These are phyloP conservation scores for Ochlodes sylvanus DNA, from an alignment of 2,888 invertebrate genomes.

Conservation along the genomic window DNA sequence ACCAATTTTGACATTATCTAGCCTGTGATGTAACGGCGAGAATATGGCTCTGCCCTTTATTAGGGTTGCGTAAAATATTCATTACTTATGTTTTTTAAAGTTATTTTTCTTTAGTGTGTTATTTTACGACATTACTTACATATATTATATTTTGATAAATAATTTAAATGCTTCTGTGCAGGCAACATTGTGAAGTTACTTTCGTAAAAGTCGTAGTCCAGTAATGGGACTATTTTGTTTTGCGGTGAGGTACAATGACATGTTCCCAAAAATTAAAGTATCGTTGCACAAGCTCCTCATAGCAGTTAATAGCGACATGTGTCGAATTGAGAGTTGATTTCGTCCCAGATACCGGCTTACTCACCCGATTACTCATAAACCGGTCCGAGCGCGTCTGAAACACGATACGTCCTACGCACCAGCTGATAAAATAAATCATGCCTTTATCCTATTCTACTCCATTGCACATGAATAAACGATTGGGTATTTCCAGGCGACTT, in stretches of 20 bases:
- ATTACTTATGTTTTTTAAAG: too few species aligned
- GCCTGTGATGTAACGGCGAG: conserved; percentile 5
- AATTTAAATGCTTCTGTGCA: too few species aligned
- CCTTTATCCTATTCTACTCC: conserved; percentile 1
- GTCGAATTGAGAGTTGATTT: conserved; percentile 30
- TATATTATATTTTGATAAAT: too few species aligned
- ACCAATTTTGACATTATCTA: neutral
- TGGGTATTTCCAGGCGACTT: conserved; percentile 11
- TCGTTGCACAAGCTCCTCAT: too few species aligned
- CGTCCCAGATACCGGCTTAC: conserved; percentile 42
- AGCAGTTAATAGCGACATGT: neutral
- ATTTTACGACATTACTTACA: too few species aligned
- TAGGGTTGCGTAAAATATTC: neutral
- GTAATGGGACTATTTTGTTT: too few species aligned
- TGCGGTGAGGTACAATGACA: too few species aligned
- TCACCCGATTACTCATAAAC: conserved; percentile 50
- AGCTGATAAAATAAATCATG: conserved; percentile 26
- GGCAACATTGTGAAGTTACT: too few species aligned
- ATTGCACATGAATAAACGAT: conserved; percentile 8
- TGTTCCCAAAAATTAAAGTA: too few species aligned
- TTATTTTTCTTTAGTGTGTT: too few species aligned
- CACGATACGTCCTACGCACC: conserved; percentile 28
- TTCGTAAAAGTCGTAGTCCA: too few species aligned
- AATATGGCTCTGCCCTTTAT: neutral
- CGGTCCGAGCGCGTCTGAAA: conserved; percentile 38